phyloP scores from a whole-genome alignment of 2,888 invertebrate genomes.

The Electrophaes corylata region DNA sequence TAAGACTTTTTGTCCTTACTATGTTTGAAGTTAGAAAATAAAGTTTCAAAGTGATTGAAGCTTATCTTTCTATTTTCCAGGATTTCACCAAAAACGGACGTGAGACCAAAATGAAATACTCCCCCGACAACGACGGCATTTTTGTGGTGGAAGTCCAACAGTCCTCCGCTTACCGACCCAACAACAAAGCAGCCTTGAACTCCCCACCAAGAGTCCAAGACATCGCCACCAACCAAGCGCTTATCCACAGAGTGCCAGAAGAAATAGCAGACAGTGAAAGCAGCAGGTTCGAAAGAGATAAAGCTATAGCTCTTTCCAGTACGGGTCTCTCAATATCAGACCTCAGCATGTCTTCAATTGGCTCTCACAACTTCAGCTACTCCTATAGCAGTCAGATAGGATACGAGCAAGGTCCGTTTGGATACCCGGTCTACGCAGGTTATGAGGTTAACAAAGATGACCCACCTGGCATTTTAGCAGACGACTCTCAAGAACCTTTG shows the following conservation, averaged over 20 bases:
- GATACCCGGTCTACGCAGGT: slow-evolving; percentile 86
- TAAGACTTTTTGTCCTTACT: too few species aligned
- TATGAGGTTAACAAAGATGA: slow-evolving; percentile 78
- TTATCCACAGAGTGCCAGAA: slow-evolving; percentile 75
- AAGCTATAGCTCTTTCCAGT: slow-evolving; percentile 83
- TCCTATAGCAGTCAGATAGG: slow-evolving; percentile 92
- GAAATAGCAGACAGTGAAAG: slow-evolving; percentile 62
- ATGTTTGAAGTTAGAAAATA: too few species aligned
- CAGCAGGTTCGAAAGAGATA: slow-evolving; percentile 63
- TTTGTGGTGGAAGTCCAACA: slow-evolving; percentile 89
- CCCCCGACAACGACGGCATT: slow-evolving; percentile 88
- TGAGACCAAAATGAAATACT: slow-evolving; percentile 90
- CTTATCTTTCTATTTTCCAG: slow-evolving; percentile 70
- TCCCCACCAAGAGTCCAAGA: slow-evolving; percentile 71
- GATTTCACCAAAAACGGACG: slow-evolving; percentile 88
- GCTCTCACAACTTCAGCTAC: slow-evolving; percentile 89
- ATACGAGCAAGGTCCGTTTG: slow-evolving; percentile 89
- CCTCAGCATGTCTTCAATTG: slow-evolving; percentile 89
- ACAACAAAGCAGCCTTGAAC: slow-evolving; percentile 61
- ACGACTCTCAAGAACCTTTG: slow-evolving; percentile 78
- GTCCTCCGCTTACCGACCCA: slow-evolving; percentile 70
- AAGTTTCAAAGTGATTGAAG: background rate
- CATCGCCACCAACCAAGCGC: slow-evolving; percentile 77
- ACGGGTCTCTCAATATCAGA: slow-evolving; percentile 94
- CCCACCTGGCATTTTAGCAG: slow-evolving; percentile 63